phyloP scores from a whole-genome alignment of 35 echinoderm and acorn worm species.

The Anneissia japonica region DNA sequence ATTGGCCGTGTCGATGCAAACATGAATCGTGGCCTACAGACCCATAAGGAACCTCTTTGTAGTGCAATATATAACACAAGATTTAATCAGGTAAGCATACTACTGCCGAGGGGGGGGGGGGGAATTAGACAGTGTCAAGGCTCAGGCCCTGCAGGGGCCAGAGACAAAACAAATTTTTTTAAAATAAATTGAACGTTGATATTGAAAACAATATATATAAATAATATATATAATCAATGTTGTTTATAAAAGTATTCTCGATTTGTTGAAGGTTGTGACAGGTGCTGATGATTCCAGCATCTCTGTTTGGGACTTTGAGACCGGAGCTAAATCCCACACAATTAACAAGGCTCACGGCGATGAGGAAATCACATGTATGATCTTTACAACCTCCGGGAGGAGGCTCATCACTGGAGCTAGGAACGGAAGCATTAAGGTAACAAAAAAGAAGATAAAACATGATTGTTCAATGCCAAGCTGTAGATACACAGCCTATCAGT shows the following conservation, averaged over 20 bases:
- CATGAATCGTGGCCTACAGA: constrained; percentile 24
- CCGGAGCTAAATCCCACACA: constrained; percentile 72
- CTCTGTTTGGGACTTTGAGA: constrained; percentile 80
- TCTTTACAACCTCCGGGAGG: constrained; percentile 65
- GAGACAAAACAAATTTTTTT: no score
- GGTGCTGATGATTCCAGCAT: constrained; percentile 85
- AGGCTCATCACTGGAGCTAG: constrained; percentile 79
- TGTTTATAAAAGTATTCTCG: no score
- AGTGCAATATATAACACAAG: constrained; percentile 76
- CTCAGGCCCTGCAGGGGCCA: no score
- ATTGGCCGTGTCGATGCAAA: constrained; percentile 31
- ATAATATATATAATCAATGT: no score
- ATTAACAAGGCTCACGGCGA: constrained; percentile 75
- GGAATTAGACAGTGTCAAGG: no score
- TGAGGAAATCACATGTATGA: constrained; percentile 94
- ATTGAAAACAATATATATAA: no score
- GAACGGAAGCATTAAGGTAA: constrained; percentile 95
- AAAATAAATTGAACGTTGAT: no score
- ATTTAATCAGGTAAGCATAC: constrained; percentile 71
- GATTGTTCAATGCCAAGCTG: no score
- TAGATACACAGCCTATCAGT: no score
- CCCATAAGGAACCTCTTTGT: constrained; percentile 74
- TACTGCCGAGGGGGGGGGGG: not conserved
- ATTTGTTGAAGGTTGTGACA: constrained; percentile 82
- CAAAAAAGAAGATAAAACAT: no score